phyloP scores from a whole-genome alignment of 2,888 invertebrate genomes.

The Notodonta ziczac region DNA sequence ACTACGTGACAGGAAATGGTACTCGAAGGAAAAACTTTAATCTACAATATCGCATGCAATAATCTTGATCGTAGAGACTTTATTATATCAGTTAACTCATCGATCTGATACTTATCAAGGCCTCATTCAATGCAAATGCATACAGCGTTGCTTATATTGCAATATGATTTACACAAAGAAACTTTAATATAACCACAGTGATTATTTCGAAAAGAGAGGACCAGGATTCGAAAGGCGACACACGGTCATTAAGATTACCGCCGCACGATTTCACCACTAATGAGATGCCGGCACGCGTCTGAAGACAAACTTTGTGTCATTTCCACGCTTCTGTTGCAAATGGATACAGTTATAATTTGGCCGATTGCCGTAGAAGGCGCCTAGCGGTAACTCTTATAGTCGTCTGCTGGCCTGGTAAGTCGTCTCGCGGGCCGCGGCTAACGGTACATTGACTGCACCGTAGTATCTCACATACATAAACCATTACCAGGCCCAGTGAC shows the following conservation, averaged over 20 bases:
- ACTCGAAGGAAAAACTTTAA: conserved; percentile 19
- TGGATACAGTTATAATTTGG: conserved; percentile 77
- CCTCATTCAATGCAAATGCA: conserved; percentile 33
- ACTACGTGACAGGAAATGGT: conserved; percentile 10
- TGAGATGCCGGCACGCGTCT: conserved; percentile 51
- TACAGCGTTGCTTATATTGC: conserved; percentile 26
- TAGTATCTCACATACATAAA: conserved; percentile 45
- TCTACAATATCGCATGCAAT: conserved; percentile 18
- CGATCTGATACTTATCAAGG: conserved; percentile 28
- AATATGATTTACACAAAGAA: conserved; percentile 16
- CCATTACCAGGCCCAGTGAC: conserved; percentile 37
- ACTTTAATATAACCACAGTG: conserved; percentile 16
- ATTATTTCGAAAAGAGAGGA: conserved; percentile 39
- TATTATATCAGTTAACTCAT: conserved; percentile 30
- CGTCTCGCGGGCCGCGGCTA: conserved; percentile 51
- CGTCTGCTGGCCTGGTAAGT: conserved; percentile 58
- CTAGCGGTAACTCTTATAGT: conserved; percentile 71
- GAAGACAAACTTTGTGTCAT: conserved; percentile 45
- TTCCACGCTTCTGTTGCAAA: conserved; percentile 40
- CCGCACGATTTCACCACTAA: conserved; percentile 61
- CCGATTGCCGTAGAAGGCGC: conserved; percentile 61
- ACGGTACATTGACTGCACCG: conserved; percentile 58
- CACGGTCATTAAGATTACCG: conserved; percentile 54
- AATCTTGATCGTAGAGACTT: conserved; percentile 28
- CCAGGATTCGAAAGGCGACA: conserved; percentile 52